Conservation (phyloP, 1,140 invertebrate genomes). For the Coptotermes formosanus region DNA sequence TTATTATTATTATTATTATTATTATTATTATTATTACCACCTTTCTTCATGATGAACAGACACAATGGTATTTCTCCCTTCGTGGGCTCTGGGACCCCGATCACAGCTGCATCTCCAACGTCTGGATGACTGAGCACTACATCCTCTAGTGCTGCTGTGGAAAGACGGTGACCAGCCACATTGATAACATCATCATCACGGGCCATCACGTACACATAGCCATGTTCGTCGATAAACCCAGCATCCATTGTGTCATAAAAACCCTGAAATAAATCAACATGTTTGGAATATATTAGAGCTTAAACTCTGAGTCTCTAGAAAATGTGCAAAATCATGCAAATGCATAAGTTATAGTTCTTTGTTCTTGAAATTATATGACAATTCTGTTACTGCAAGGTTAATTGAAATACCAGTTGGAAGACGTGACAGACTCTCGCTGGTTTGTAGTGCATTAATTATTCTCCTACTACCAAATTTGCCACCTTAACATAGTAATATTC, state of each 20-base stretch:
- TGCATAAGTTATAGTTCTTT: no score
- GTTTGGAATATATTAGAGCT: background rate
- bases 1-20: background rate
- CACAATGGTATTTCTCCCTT: slow-evolving; percentile 90
- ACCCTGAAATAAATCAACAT: slow-evolving; percentile 59
- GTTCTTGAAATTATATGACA: no score
- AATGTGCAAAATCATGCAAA: no score
- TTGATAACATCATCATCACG: slow-evolving; percentile 96
- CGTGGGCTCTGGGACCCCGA: slow-evolving; percentile 83
- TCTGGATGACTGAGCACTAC: slow-evolving; percentile 79
- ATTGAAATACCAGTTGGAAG: no score
- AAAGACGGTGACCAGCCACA: slow-evolving; percentile 87
- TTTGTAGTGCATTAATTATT: no score
- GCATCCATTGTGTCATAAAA: slow-evolving; percentile 96
- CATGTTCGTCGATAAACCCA: slow-evolving; percentile 79
- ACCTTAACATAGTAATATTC: no score
- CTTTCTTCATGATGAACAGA: slow-evolving; percentile 70
- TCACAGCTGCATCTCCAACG: slow-evolving; percentile 79
- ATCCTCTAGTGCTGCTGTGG: slow-evolving; percentile 85
- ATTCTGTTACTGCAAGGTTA: no score
- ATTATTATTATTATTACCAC: slow-evolving; percentile 45
- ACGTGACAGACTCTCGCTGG: no score
- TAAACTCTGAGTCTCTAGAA: no score
- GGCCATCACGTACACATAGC: slow-evolving; percentile 84
- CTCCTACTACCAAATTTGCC: no score